Percentiles rank a stretch among this genome's conserved stretches.
These are phyloP conservation scores for Ganaspis sp. DNA, from an alignment of 1,140 invertebrate species.

Conservation along the genomic window DNA sequence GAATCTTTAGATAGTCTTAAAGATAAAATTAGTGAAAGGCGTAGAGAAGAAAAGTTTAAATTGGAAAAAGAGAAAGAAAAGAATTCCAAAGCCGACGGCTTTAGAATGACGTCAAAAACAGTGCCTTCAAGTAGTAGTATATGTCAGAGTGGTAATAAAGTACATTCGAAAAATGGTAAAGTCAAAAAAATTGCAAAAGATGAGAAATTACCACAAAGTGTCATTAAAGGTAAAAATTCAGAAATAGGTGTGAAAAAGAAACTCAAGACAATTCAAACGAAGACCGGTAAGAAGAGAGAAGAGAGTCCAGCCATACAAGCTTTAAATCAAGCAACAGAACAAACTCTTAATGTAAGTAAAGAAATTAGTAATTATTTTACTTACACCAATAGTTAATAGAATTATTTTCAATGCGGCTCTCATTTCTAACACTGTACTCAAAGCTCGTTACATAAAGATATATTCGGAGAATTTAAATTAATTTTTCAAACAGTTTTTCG, in stretches of 20 bases:
- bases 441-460: too few species aligned
- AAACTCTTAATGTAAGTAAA: conserved; percentile 83
- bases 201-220: conserved; percentile 54
- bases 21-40: conserved; percentile 81
- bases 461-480: too few species aligned
- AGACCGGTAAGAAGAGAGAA: conserved; percentile 66
- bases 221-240: conserved; percentile 54
- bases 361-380: conserved; percentile 41
- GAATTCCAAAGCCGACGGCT: conserved; percentile 63
- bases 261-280: conserved; percentile 66
- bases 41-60: conserved; percentile 82
- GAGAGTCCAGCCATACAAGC: conserved; percentile 83
- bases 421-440: too few species aligned
- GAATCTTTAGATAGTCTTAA: conserved; percentile 73
- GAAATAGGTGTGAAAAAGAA: conserved; percentile 63
- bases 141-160: conserved; percentile 65
- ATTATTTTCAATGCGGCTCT: too few species aligned
- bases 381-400: too few species aligned
- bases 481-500: too few species aligned
- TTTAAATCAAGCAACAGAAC: conserved; percentile 85
- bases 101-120: conserved; percentile 69
- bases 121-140: conserved; percentile 75
- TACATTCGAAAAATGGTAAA: conserved; percentile 64
- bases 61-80: conserved; percentile 77
- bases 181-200: conserved; percentile 63